Evolutionary conservation across 2,888 invertebrate genomes (phyloP), one percentile per base, ranked within the genome.

Genomic region (Chironomus tentans): DNA sequence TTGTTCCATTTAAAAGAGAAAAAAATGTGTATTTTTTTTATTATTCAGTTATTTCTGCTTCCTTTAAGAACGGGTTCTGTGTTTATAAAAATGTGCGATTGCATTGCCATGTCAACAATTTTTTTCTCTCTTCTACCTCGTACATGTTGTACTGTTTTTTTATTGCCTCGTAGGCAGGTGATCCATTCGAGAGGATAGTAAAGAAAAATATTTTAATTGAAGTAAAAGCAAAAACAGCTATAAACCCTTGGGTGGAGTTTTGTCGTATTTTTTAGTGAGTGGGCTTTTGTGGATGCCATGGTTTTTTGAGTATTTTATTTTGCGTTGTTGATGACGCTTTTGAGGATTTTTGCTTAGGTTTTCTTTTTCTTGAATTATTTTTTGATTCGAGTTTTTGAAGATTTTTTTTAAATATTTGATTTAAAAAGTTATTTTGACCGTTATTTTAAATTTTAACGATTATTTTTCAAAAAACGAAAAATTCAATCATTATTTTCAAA

Each of bases 1-100:
- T 74, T 74, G 74, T 74, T 74, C 74, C 74, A 74, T 74, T 74
- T 74, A 74, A 48, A 38, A 38, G 38, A 38, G 18, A 38, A 38
- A 38, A 38, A 38, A 38, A 38, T 38, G 38, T 38, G 38, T 10
- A 38, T 38, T 38, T 10, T 38, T 28, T 28, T n/a, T n/a, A n/a
- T n/a, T n/a, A n/a, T n/a, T 38, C 38, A 38, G 38, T 38, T 38
- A 38, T 38, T 38, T 38, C 38, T 21, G 13, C 7, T 47, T 70
- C 47, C 47, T 28, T 70, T 24, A 47, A 65, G 46, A 74, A 74
- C 74, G 68, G 62, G 74, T 68, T 74, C 18, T 74, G 7, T 68
- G 18, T 68, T 65, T 68, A 6, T 68, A 15, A 28, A 13, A 18
- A 56, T 56, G 18, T 68, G 28, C 38, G 68, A 68, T 68, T 68